phyloP scores from a whole-genome alignment of 2,797 vertebrate species.

The Pantherophis vulpinus region DNA sequence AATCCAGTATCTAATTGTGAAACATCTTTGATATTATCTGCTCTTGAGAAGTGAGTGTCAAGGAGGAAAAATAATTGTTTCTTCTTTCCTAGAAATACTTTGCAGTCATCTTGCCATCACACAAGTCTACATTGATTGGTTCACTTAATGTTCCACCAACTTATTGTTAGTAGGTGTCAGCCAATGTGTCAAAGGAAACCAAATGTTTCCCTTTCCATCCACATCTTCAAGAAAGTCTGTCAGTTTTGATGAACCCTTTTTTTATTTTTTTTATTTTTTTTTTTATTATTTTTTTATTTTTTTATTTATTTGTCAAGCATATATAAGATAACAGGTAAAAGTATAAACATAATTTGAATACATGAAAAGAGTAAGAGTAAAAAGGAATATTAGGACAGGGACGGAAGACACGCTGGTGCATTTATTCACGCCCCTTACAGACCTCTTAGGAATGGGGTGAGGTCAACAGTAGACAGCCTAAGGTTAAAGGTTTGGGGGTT shows the following conservation, averaged over 20 bases:
- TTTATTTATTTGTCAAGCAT: too few relatives aligned
- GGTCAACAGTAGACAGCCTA: too few relatives aligned
- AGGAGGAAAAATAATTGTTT: not conserved
- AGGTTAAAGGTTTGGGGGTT: too few relatives aligned
- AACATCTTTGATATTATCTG: not conserved
- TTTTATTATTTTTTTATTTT: too few relatives aligned
- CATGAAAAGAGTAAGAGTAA: too few relatives aligned
- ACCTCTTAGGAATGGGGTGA: too few relatives aligned
- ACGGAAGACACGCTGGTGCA: too few relatives aligned
- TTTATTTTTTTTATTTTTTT: too few relatives aligned
- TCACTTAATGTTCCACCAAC: not conserved
- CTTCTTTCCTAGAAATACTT: not conserved
- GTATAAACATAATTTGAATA: too few relatives aligned
- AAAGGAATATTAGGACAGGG: too few relatives aligned
- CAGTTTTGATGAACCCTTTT: not conserved
- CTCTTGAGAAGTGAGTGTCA: not conserved
- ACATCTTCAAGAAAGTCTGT: not conserved
- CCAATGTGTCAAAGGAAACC: not conserved
- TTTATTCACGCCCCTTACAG: too few relatives aligned
- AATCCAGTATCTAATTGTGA: not conserved
- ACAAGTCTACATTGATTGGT: not conserved
- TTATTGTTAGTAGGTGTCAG: not conserved
- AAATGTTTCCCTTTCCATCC: rapidly evolving
- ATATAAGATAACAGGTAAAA: too few relatives aligned
- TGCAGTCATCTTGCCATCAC: not conserved